phyloP scores from a whole-genome alignment of 2,113 vertebrate genomes.

The Cervus canadensis region DNA sequence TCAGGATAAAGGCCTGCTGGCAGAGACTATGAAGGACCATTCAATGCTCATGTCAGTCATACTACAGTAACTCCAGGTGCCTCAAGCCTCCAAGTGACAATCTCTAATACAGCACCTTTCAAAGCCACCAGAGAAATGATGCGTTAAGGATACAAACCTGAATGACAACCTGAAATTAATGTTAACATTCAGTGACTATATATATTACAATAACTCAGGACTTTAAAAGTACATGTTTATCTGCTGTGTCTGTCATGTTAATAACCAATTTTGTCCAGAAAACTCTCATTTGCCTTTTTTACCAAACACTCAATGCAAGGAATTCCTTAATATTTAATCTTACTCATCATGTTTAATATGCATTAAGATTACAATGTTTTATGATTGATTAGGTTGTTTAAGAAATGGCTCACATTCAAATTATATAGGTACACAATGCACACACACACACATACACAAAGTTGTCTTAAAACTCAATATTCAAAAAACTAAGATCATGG shows the following conservation, averaged over 20 bases:
- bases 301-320: neutral
- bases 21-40: constrained; percentile 2
- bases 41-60: constrained; percentile 58
- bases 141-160: neutral
- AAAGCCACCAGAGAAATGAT: constrained; percentile 45
- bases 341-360: neutral
- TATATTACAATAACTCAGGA: constrained; percentile 42
- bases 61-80: constrained; percentile 5
- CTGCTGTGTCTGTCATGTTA: constrained; percentile 16
- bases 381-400: neutral
- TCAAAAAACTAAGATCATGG: neutral
- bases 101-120: constrained; percentile 45
- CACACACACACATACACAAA: neutral
- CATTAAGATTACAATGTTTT: neutral
- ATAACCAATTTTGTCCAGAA: constrained; percentile 27
- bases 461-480: neutral
- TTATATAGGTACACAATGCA: neutral
- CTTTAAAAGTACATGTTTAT: constrained; percentile 37
- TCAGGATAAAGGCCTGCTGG: constrained; percentile 41
- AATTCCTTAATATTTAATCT: constrained; percentile 18
- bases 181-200: constrained; percentile 41
- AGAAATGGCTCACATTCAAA: neutral
- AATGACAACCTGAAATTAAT: constrained; percentile 68
- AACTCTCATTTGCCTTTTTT: neutral
- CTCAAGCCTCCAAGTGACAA: constrained; percentile 38